phyloP scores from a whole-genome alignment of 2,888 invertebrate genomes.

The Bembecia ichneumoniformis region DNA sequence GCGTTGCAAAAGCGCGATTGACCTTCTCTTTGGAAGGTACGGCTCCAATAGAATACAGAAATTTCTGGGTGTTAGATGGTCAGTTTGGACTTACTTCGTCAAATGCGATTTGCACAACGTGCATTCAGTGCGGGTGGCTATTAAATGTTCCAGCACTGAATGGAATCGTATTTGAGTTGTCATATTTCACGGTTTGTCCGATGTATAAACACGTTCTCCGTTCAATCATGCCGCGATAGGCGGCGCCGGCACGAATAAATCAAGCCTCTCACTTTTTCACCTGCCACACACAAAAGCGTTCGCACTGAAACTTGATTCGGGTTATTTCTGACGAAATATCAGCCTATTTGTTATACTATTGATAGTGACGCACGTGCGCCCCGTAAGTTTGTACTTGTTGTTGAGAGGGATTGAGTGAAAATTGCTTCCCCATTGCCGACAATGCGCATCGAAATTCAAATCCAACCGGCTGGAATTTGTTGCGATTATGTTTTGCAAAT shows the following conservation, averaged over 20 bases:
- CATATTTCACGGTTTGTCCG: constrained; percentile 61
- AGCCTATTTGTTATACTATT: constrained; percentile 72
- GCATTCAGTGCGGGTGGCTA: not conserved
- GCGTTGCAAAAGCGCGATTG: too few species aligned
- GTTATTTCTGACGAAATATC: constrained; percentile 72
- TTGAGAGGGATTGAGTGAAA: constrained; percentile 66
- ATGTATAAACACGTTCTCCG: constrained; percentile 67
- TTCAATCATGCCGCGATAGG: constrained; percentile 68
- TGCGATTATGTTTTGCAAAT: not conserved
- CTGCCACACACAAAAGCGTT: constrained; percentile 72
- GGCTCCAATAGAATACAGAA: too few species aligned
- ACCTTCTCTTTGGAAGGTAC: too few species aligned
- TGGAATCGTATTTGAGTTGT: constrained; percentile 46
- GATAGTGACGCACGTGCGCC: constrained; percentile 65
- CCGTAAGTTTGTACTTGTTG: constrained; percentile 69
- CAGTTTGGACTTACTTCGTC: too few species aligned
- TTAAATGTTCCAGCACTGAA: not conserved
- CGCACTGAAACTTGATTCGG: constrained; percentile 70
- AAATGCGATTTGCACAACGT: too few species aligned
- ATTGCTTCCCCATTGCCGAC: constrained; percentile 51
- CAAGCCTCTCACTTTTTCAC: constrained; percentile 70
- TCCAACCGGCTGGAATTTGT: constrained; percentile 10
- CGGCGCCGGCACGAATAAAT: constrained; percentile 68
- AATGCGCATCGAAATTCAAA: constrained; percentile 63
- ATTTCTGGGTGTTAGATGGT: too few species aligned